Percentiles rank a stretch among this genome's conserved stretches.
phyloP scores from a whole-genome alignment of 1,140 invertebrate genomes.

The Stenopsyche tienmushanensis region DNA sequence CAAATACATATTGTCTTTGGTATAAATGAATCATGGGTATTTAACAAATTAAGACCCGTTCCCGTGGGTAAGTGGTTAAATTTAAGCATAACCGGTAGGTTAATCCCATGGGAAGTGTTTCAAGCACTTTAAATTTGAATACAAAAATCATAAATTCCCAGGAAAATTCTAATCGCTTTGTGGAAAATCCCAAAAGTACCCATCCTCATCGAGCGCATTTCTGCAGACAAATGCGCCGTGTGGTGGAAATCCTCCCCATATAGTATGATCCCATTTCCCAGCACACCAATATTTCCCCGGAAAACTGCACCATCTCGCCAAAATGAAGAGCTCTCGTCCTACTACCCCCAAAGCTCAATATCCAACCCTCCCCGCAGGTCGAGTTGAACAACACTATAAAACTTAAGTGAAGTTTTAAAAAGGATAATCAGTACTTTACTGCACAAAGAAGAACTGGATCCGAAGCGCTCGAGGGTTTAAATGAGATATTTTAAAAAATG shows the following conservation, averaged over 20 bases:
- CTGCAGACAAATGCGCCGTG: not conserved
- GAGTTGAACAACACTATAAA: not conserved
- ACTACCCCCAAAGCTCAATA: not conserved
- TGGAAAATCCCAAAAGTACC: not conserved
- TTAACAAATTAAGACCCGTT: not conserved
- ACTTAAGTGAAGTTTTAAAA: not conserved
- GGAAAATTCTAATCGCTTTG: not conserved
- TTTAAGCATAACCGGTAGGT: no score
- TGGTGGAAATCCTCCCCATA: not conserved
- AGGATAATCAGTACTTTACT: no score
- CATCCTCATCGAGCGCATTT: not conserved
- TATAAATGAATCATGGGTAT: not conserved
- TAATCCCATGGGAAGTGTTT: not conserved
- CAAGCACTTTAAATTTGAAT: not conserved
- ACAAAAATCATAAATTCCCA: not conserved
- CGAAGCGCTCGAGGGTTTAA: not conserved
- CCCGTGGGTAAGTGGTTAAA: not conserved
- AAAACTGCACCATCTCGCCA: slow-evolving; percentile 6
- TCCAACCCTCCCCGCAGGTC: not conserved
- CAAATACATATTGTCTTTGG: not conserved
- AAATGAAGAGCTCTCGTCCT: not conserved
- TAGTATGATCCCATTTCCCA: slow-evolving; percentile 6
- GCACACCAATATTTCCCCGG: slow-evolving; percentile 14
- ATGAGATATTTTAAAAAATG: no score
- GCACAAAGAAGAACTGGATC: no score